A percentile compares a stretch with the other conserved stretches of the same genome.
phyloP scores from a whole-genome alignment of 2,113 vertebrate species.

The human (Homo sapiens) region GRCh38 chr3:57393001-57393500 shows the following conservation, averaged over 20 bases:
- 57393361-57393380: no score
- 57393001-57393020: neutral
- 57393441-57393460: no score
- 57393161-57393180: neutral
- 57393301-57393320: neutral
- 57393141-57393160: neutral
- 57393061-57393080: neutral
- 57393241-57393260: conserved; percentile 9
- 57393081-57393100: neutral
- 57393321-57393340: neutral
- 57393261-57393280: neutral
- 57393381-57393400: no score
- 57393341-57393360: no score
- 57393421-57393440: no score
- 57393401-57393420: no score
- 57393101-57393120: neutral
- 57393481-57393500: no score
- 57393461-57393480: no score
- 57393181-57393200: neutral
- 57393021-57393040: neutral
- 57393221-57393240: neutral
- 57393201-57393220: neutral
- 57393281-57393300: neutral
- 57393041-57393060: neutral
- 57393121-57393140: neutral